Percentiles rank a stretch among this genome's conserved stretches.
Evolutionary conservation across 2,797 vertebrate genomes (phyloP).

Genomic region (Enoplosus armatus): DNA sequence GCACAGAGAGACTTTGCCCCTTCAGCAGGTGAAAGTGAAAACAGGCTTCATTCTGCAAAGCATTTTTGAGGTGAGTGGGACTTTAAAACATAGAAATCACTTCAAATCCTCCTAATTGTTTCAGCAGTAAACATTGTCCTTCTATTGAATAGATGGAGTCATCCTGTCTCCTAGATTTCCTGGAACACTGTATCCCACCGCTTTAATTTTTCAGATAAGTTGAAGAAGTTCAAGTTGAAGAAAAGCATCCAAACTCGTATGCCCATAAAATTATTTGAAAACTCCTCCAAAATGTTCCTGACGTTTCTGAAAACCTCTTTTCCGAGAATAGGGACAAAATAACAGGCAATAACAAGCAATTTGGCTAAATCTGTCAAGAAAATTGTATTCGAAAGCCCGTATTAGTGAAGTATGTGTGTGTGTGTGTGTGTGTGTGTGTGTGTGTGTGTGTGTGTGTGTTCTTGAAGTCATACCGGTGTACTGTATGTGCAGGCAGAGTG

Average conservation of each 20-base stretch:
- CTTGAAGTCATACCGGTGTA: neutral
- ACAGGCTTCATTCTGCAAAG: neutral
- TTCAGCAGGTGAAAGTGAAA: neutral
- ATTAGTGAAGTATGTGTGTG: slow-evolving; percentile 5
- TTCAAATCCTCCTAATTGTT: neutral
- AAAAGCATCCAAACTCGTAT: neutral
- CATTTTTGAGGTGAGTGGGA: neutral
- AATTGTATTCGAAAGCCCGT: neutral
- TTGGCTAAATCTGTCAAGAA: slow-evolving; percentile 23
- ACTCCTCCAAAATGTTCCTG: slow-evolving; percentile 1
- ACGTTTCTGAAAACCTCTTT: slow-evolving; percentile 16
- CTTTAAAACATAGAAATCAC: neutral
- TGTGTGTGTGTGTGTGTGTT: slow-evolving; percentile 19
- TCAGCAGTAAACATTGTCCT: neutral
- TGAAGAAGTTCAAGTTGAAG: neutral
- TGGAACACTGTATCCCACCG: too few species aligned
- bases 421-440: slow-evolving; percentile 1
- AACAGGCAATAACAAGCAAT: too few species aligned
- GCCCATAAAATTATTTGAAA: neutral
- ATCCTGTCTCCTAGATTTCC: neutral
- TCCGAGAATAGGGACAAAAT: slow-evolving; percentile 11
- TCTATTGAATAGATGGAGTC: neutral
- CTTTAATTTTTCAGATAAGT: slow-evolving; percentile 11
- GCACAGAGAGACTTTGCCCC: neutral
- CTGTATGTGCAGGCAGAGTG: neutral